A percentile compares a stretch with the other conserved stretches of the same genome.
phyloP scores from a whole-genome alignment of 2,113 vertebrate genomes.

The Merops nubicus region DNA sequence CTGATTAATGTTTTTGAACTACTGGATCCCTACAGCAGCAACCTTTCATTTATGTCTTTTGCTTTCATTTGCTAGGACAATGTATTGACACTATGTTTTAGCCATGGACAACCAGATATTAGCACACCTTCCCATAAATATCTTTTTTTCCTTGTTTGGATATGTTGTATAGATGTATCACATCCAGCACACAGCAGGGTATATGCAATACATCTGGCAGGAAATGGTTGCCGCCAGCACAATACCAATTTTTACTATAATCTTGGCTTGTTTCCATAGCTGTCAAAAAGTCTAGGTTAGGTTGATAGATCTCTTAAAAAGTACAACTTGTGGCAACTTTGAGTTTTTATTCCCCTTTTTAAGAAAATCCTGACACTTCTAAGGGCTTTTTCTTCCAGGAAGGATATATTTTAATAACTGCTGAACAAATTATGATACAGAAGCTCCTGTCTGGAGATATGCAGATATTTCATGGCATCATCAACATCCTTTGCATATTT shows the following conservation, averaged over 20 bases:
- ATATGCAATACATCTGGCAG: background rate
- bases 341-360: background rate
- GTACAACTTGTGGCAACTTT: background rate
- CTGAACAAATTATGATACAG: background rate
- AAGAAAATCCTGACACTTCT: background rate
- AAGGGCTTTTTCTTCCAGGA: background rate
- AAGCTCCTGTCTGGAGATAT: background rate
- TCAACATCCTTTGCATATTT: background rate
- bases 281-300: background rate
- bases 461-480: background rate
- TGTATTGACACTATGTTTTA: background rate
- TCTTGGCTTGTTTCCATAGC: background rate
- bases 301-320: background rate
- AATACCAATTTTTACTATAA: background rate
- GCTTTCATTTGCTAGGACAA: background rate
- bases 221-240: background rate
- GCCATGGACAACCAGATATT: background rate
- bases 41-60: background rate
- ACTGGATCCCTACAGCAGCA: background rate
- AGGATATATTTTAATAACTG: background rate
- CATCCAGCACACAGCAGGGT: background rate
- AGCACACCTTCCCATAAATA: background rate
- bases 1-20: background rate
- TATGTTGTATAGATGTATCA: background rate
- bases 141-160: background rate